Evolutionary conservation across 2,888 invertebrate species (phyloP).

Genomic region (Gonocerus acuteangulatus): DNA sequence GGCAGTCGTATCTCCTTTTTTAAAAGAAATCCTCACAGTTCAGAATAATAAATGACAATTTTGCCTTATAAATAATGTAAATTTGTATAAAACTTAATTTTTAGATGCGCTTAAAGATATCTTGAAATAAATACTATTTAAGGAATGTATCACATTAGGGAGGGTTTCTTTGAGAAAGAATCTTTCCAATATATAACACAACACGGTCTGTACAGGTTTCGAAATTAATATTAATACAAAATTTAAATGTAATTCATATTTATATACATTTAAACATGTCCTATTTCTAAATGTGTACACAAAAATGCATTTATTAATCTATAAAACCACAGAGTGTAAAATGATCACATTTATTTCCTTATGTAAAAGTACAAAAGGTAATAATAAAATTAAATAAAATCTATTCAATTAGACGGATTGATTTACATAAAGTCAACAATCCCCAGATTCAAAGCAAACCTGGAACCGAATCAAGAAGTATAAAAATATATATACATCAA

Average conservation of each 20-base stretch:
- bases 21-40: too few species aligned
- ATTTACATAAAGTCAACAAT: constrained; percentile 11
- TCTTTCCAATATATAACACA: constrained; percentile 5
- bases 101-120: too few species aligned
- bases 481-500: constrained; percentile 12
- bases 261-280: background rate
- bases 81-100: too few species aligned
- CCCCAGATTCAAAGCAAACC: background rate
- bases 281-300: constrained; percentile 6
- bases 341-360: background rate
- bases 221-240: constrained; percentile 9
- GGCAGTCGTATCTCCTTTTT: too few species aligned
- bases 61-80: too few species aligned
- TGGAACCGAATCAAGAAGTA: background rate
- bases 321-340: background rate
- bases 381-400: background rate
- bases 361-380: constrained; percentile 7
- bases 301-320: constrained; percentile 1
- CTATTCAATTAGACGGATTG: constrained; percentile 14
- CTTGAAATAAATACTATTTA: background rate
- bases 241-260: background rate
- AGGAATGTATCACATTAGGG: constrained; percentile 17
- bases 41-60: too few species aligned
- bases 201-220: constrained; percentile 16
- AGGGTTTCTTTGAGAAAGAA: background rate